Base-by-base conservation (phyloP, 2,888 invertebrate species). In the Eupithecia dodoneata region DNA sequence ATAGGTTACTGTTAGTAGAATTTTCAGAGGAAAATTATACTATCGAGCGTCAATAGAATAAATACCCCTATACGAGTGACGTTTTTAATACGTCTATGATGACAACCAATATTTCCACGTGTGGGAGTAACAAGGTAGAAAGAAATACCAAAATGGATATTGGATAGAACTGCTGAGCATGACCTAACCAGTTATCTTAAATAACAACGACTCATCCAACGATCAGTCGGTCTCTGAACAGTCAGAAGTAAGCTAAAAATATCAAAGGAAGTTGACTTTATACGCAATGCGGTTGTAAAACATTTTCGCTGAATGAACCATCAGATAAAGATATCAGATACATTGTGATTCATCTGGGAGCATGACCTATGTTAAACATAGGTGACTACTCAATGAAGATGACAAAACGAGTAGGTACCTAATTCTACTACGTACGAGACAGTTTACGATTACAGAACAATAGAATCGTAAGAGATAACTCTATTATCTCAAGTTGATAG, bases 281-380 rank as follows among this genome's bases (percentile, higher is more conserved):
- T 70, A 18, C 18, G 63, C n/a, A 44, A n/a, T 63, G 18, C 45
- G 63, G 18, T n/a, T 59, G 42, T 72, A 63, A 59, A 45, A 13
- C 12, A 44, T 67, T 72, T 41, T 52, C 45, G 45, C 74, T 69
- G 45, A 72, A 76, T 76, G 65, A 76, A 52, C 49, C 73, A 63
- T 63, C 30, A 30, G 63, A 63, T 63, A 63, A 63, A 30, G 63
- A 30, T 63, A 63, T 30, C 63, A 10, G 30, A 63, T 63, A 63
- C 59, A 3, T 3, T 4, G 59, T 59, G 59, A 59, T 59, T 59
- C 59, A 59, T 59, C 18, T n/a, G 18, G 10, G 63, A 30, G 18
- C 83, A 77, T 85, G 85, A 87, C 86, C 85, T 86, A 84, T 76
- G 83, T 72, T 67, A 78, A 80, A 81, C 77, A 81, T 77, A 78